These are phyloP conservation scores for Meliscaeva auricollis DNA, from an alignment of 2,888 invertebrate genomes.

Conservation along the genomic window DNA sequence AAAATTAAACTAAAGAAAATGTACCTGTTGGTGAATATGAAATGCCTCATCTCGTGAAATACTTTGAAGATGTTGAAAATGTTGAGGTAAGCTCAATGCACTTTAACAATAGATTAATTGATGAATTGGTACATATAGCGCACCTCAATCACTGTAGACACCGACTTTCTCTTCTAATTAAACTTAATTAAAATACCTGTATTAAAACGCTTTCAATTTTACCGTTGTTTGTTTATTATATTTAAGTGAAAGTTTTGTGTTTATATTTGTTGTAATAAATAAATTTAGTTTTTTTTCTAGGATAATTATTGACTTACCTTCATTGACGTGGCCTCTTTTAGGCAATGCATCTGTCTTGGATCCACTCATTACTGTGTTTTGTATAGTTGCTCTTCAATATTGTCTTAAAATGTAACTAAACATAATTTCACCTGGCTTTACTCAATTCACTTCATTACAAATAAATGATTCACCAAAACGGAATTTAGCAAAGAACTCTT, in stretches of 20 bases:
- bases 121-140: neutral
- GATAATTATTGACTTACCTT: constrained; percentile 84
- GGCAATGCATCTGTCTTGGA: constrained; percentile 86
- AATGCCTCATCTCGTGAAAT: neutral
- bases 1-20: neutral
- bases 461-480: neutral
- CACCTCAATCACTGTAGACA: constrained; percentile 41
- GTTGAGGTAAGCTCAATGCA: constrained; percentile 3
- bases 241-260: constrained; percentile 26
- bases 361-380: constrained; percentile 50
- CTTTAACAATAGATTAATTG: constrained; percentile 8
- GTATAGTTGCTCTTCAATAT: constrained; percentile 20
- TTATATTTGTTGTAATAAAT: neutral
- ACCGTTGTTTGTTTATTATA: constrained; percentile 4
- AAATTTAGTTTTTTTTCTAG: neutral
- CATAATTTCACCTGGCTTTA: constrained; percentile 10
- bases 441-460: neutral
- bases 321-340: constrained; percentile 88
- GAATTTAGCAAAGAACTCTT: neutral
- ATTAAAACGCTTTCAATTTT: constrained; percentile 8
- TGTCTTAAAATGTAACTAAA: constrained; percentile 35
- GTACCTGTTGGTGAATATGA: constrained; percentile 4
- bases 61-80: neutral
- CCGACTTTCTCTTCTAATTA: constrained; percentile 13
- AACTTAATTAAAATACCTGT: constrained; percentile 7